Base-by-base conservation (phyloP, 2,797 vertebrate genomes). In the Poecile montanus region DNA sequence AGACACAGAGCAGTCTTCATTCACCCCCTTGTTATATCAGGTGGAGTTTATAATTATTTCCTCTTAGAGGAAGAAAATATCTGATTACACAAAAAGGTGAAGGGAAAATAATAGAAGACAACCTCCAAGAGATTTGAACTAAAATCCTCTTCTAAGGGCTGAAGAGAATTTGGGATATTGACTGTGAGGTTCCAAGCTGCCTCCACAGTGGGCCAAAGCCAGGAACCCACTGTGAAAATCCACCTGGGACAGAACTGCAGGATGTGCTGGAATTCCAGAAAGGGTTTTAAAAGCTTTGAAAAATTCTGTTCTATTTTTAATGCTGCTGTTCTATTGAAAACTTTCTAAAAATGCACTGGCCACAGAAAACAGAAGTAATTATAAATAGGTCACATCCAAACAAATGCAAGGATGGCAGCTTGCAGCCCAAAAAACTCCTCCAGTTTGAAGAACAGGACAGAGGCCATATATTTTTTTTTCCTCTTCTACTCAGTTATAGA, bases 301-400 rank as follows among this genome's bases (percentile, higher is more conserved):
- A 81, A 78, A 27, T 76, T 63, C 63, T 50, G 4, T 38, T 70
- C 38, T 62, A 50, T 65, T 82, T 83, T 77, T 53, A 50, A 54
- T 32, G 20, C 11, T 66, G n/a, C 16, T 67, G 8, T 40, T 76
- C n/a, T 38, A 42, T 3, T 57, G 80, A 84, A 84, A 82, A 87
- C 30, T 83, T 83, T 17, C 76, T 84, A 51, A 86, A 96, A 92
- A 87, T 42, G 66, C 44, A 9, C 48, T 62, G 60, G 38, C 47
- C 74, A 86, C 18, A 44, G 83, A 54, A 93, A 94, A 6, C 21
- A 8, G 50, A 3, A 29, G 17, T 3, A 42, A 67, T 18, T 63
- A 32, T 17, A 54, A 73, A 70, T 32, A 66, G 70, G 32, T 21
- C 57, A 70, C 34, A 89, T 45, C 29, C 67, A 79, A 73, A 68